phyloP scores from a whole-genome alignment of 2,888 invertebrate species.

The Lumbricus terrestris region DNA sequence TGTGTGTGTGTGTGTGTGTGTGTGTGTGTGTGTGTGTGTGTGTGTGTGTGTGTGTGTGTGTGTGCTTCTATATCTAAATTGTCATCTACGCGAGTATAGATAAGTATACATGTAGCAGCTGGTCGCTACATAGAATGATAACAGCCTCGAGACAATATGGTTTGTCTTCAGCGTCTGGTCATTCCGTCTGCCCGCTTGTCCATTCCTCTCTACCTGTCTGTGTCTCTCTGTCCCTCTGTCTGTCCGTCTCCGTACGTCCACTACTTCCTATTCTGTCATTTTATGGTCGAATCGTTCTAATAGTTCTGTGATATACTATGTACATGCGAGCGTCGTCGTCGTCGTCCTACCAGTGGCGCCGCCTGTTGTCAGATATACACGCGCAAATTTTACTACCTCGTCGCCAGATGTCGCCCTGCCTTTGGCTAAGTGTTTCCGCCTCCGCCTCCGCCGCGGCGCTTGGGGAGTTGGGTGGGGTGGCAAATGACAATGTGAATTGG shows the following conservation, averaged over 20 bases:
- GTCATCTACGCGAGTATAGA: neutral
- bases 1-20: neutral
- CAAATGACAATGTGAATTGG: neutral
- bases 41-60: too few species aligned
- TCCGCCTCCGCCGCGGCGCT: neutral
- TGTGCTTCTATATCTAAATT: neutral
- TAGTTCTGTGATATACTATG: neutral
- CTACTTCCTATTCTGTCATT: neutral
- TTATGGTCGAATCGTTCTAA: slow-evolving; percentile 3
- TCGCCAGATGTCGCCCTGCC: neutral
- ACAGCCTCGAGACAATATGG: neutral
- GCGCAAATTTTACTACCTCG: neutral
- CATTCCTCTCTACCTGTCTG: neutral
- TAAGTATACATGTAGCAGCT: slow-evolving; percentile 3
- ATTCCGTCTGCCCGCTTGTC: neutral
- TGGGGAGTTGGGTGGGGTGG: slow-evolving; percentile 5
- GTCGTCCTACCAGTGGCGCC: neutral
- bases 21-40: neutral
- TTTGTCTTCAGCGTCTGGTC: neutral
- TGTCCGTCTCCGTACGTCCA: neutral
- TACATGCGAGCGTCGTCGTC: neutral
- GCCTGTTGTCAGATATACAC: neutral
- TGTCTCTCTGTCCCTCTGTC: neutral
- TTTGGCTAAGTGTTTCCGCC: slow-evolving; percentile 3
- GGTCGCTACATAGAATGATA: neutral